A percentile compares a stretch with the other conserved stretches of the same genome.
Conservation (phyloP, 2,113 vertebrate genomes). For the Promerops cafer region DNA sequence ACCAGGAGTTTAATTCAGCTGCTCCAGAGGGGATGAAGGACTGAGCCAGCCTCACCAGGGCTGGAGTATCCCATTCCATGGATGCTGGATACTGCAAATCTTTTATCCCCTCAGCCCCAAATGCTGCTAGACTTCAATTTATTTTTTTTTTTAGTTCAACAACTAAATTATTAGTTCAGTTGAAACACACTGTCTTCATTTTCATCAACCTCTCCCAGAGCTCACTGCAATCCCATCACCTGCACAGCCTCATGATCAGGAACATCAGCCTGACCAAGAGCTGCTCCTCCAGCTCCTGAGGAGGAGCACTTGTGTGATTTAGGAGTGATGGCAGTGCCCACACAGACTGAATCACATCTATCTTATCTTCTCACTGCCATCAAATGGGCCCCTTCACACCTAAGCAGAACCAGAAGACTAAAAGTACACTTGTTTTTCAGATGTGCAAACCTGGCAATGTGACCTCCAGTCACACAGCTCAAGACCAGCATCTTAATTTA, state of each 20-base stretch:
- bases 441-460: neutral
- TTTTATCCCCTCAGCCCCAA: neutral
- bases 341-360: neutral
- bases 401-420: neutral
- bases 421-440: neutral
- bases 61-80: accelerated
- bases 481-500: neutral
- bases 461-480: neutral
- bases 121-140: neutral
- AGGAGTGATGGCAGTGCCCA: neutral
- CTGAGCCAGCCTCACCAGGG: neutral
- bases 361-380: neutral
- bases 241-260: neutral
- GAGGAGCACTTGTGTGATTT: neutral
- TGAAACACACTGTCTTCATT: neutral
- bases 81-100: neutral
- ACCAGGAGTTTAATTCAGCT: neutral
- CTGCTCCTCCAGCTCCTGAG: neutral
- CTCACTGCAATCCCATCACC: neutral
- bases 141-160: neutral
- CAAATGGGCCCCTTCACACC: neutral
- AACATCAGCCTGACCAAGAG: neutral
- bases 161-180: neutral
- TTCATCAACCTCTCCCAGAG: neutral
- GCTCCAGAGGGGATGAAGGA: neutral